A percentile compares a stretch with the other conserved stretches of the same genome.
Conservation (phyloP, 2,888 invertebrate genomes). For the Entomobrya multifasciata region DNA sequence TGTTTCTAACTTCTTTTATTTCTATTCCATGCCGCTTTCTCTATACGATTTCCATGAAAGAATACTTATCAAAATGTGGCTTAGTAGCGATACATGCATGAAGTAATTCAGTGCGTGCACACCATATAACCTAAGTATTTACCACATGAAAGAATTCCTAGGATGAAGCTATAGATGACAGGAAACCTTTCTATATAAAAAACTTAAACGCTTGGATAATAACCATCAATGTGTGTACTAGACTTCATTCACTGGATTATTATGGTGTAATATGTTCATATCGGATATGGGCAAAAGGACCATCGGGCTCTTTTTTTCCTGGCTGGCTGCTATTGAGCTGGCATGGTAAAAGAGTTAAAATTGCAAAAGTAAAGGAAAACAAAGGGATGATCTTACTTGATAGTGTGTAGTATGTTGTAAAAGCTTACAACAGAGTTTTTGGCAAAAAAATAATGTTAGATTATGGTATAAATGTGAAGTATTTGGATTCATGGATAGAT, state of each 20-base stretch:
- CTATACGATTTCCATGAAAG: background rate
- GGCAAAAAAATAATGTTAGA: conserved; percentile 20
- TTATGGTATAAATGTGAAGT: conserved; percentile 32
- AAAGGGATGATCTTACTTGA: conserved; percentile 58
- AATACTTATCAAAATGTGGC: conserved; percentile 6
- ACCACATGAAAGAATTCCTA: conserved; percentile 63
- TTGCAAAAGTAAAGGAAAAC: conserved; percentile 54
- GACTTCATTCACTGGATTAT: background rate
- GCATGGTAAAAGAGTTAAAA: background rate
- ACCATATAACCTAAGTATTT: conserved; percentile 51
- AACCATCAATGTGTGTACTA: background rate
- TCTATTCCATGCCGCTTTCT: background rate
- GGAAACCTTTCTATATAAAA: conserved; percentile 36
- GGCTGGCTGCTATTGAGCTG: background rate
- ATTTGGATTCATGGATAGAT: conserved; percentile 30
- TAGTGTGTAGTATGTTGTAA: background rate
- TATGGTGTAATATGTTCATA: background rate
- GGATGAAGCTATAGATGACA: conserved; percentile 55
- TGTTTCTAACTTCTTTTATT: background rate
- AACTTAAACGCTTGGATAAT: conserved; percentile 35
- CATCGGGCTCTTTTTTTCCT: background rate
- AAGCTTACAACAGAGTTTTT: conserved; percentile 29
- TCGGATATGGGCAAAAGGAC: background rate
- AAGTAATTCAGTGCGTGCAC: conserved; percentile 40
- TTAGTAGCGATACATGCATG: background rate